These are phyloP conservation scores for Bombus picipes DNA, from an alignment of 1,140 invertebrate species.

Conservation along the genomic window DNA sequence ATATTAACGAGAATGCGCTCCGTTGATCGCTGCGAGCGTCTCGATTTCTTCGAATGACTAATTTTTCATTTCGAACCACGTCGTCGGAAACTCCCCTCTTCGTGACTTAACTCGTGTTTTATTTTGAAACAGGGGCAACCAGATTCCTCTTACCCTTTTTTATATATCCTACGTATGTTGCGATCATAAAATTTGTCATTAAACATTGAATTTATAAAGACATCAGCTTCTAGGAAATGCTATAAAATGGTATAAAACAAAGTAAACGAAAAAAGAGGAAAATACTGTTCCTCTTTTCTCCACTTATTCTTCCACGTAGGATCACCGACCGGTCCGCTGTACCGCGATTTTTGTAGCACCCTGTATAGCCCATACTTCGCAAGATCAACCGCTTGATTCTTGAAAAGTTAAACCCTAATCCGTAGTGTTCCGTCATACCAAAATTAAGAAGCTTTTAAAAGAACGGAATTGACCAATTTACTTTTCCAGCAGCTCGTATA, in stretches of 20 bases:
- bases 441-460: too few species aligned
- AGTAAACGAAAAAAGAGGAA: not conserved
- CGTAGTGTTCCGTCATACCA: too few species aligned
- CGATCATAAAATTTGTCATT: not conserved
- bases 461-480: too few species aligned
- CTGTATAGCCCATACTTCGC: too few species aligned
- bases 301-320: too few species aligned
- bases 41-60: not conserved
- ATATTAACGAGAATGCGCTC: slow-evolving; percentile 38
- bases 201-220: not conserved
- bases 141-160: not conserved
- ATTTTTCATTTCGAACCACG: not conserved
- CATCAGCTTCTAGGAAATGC: not conserved
- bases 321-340: too few species aligned
- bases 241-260: not conserved
- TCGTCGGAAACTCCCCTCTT: not conserved
- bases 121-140: not conserved
- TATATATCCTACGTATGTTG: not conserved
- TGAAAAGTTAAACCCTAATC: too few species aligned
- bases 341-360: too few species aligned
- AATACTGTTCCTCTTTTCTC: too few species aligned
- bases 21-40: slow-evolving; percentile 2
- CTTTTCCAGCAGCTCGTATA: not conserved
- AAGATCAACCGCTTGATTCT: too few species aligned
- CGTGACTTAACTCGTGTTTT: not conserved